A percentile compares a stretch with the other conserved stretches of the same genome.
Conservation (phyloP, 64 coral and sea anemone species). For the Montipora cactus region DNA sequence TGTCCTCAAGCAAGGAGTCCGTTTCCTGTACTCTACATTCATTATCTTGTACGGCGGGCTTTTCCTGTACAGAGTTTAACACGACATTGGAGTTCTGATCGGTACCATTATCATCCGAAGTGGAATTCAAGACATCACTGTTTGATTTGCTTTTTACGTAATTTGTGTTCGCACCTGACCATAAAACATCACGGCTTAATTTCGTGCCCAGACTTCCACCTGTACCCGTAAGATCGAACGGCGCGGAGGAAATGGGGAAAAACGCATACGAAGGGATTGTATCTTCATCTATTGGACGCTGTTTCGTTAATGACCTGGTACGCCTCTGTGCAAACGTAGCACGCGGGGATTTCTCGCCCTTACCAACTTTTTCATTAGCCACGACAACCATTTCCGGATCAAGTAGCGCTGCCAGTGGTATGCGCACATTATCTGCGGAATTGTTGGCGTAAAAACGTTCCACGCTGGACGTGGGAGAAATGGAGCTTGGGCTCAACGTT, state of each 20-base stretch:
- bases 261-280: not conserved
- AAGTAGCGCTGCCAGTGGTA: not conserved
- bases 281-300: constrained; percentile 37
- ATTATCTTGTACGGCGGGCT: not conserved
- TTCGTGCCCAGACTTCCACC: not conserved
- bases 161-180: not conserved
- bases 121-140: not conserved
- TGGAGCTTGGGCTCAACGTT: not conserved
- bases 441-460: not conserved
- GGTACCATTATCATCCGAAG: not conserved
- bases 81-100: not conserved
- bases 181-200: not conserved
- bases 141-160: not conserved
- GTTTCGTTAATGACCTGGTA: constrained; percentile 28
- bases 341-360: constrained; percentile 16
- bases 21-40: not conserved
- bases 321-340: constrained; percentile 10
- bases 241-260: not conserved
- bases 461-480: not conserved
- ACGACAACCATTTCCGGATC: constrained; percentile 25
- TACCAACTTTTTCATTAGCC: not conserved
- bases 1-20: not conserved
- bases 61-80: not conserved
- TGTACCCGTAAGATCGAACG: not conserved
- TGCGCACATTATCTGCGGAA: not conserved